Base-by-base conservation (phyloP, 2,797 vertebrate species). In the Zalophus californianus region DNA sequence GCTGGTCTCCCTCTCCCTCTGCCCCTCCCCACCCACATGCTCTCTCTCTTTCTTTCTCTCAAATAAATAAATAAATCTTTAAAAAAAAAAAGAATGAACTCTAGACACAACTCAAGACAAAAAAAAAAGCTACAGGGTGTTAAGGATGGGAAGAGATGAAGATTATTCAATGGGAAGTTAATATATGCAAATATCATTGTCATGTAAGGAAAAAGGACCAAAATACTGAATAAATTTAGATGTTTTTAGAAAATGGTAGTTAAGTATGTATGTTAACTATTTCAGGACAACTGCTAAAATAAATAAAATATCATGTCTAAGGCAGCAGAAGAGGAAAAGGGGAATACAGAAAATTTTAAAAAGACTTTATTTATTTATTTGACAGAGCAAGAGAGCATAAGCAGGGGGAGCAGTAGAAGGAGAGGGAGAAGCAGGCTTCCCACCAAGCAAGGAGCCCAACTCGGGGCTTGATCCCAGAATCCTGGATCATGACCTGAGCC, bases 231-330 rank as follows among this genome's bases (percentile, higher is more conserved):
- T 84, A 94, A 90, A 29, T 32, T 83, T 78, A 56, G 79, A 50
- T 29, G 7, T 79, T 86, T 50, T 86, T 48, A 86, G 73, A 80
- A 92, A 92, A 88, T 91, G 25, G 21, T 77, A 60, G n/a, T 77
- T 83, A 88, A 82, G 38, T 80, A 60, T 41, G 48, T 52, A 41
- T 73, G 64, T 88, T 73, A 88, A 88, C 60, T 27, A 35, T 89
- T 48, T 52, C 41, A 78, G 23, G 44, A 18, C 41, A 52, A 27
- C 41, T 38, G 60, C 52, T 41, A 86, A 62, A 72, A 62, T 58
- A 94, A 66, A 50, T 60, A 89, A 92, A 58, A 58, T 52, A 50
- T 27, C 7, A 88, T 68, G 48, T 83, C 50, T 80, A 86, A 86
- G 16, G 13, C 64, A 92, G n/a, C 48, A 87, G 66, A 56, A 77